These are phyloP conservation scores for Ischnura elegans DNA, from an alignment of 2,888 invertebrate genomes.

Conservation along the genomic window DNA sequence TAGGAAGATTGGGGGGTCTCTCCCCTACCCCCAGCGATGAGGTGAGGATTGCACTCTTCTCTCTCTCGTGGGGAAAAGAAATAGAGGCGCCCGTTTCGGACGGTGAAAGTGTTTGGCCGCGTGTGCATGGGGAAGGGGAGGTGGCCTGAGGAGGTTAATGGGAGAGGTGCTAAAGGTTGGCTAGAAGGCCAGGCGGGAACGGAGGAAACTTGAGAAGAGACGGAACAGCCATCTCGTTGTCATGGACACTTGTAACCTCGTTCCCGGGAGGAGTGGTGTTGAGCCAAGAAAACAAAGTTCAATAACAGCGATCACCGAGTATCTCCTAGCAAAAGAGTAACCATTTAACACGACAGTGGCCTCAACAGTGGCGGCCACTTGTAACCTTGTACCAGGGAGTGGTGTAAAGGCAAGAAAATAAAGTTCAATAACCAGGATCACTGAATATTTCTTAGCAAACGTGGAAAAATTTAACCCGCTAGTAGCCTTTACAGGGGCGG, in stretches of 20 bases:
- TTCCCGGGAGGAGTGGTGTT: no score
- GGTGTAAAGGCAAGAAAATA: no score
- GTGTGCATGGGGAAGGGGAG: background rate
- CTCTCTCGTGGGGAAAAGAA: background rate
- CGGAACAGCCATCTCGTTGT: background rate
- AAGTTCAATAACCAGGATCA: no score
- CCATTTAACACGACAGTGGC: no score
- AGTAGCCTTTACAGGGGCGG: no score
- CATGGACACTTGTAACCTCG: background rate
- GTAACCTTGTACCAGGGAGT: no score
- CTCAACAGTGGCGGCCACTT: no score
- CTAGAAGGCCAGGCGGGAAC: background rate
- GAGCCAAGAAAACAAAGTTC: no score
- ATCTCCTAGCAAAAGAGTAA: no score
- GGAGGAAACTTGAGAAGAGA: background rate
- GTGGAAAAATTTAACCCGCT: no score
- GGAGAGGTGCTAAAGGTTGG: background rate
- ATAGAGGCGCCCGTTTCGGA: slow-evolving; percentile 49
- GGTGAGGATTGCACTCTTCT: background rate
- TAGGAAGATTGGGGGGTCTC: slow-evolving; percentile 13
- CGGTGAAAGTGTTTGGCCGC: slow-evolving; percentile 46
- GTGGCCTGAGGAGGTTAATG: background rate
- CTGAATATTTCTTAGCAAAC: no score
- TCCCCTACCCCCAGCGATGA: background rate
- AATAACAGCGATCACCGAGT: no score